phyloP scores from a whole-genome alignment of 1,140 invertebrate species.

The Rhynchophorus ferrugineus region DNA sequence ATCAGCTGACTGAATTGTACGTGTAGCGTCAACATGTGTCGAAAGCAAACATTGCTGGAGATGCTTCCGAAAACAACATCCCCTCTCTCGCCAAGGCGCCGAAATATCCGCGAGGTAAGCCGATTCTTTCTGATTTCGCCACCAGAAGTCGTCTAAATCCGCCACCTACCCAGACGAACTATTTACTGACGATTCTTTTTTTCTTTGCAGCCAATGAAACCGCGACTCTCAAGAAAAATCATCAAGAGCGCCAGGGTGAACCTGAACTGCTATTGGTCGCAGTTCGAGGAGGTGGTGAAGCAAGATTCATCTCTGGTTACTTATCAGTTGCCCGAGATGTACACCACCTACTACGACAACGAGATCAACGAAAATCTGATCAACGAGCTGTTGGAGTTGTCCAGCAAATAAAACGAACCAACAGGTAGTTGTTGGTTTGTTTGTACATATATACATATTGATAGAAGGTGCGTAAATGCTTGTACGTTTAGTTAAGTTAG shows the following conservation, averaged over 20 bases:
- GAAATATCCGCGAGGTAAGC: conserved; percentile 27
- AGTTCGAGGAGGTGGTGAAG: conserved; percentile 46
- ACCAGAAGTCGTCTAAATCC: too few species aligned
- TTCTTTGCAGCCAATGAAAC: conserved; percentile 42
- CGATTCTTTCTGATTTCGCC: conserved; percentile 3
- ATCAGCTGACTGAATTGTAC: conserved; percentile 14
- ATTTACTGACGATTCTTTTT: too few species aligned
- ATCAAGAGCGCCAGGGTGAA: conserved; percentile 46
- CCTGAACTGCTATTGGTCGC: conserved; percentile 51
- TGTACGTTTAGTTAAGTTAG: too few species aligned
- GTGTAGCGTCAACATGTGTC: conserved; percentile 24
- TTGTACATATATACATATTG: too few species aligned
- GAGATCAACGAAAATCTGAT: conserved; percentile 48
- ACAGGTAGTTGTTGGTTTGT: too few species aligned
- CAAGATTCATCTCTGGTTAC: conserved; percentile 41
- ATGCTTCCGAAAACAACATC: conserved; percentile 14
- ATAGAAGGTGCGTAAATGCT: neutral
- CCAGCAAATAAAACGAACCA: conserved; percentile 19
- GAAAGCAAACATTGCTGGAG: conserved; percentile 22
- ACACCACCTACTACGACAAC: conserved; percentile 39
- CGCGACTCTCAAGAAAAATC: conserved; percentile 45
- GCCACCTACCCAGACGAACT: too few species aligned
- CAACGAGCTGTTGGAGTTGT: conserved; percentile 45
- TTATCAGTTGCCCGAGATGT: conserved; percentile 41
- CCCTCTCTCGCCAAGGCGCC: conserved; percentile 23